Base-by-base conservation (phyloP, 2,113 vertebrate species). In the Syrrhaptes paradoxus region DNA sequence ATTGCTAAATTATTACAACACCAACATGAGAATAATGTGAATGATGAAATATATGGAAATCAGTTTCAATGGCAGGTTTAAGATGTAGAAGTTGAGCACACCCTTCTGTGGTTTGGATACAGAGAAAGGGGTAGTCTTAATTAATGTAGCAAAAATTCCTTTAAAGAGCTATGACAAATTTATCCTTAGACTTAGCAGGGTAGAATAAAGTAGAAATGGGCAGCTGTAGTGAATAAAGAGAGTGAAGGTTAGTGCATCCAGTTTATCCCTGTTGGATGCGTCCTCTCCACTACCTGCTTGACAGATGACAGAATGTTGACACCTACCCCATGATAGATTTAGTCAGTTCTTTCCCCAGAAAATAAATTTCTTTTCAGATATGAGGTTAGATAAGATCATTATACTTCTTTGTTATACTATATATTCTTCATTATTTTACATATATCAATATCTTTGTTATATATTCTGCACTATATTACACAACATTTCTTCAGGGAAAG, bases 31-130 rank as follows among this genome's bases (percentile, higher is more conserved):
- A 92, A 75, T 74, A 90, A 49, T 54, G 45, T 22, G 24, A 77
- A 19, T 78, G 79, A 74, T 58, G 52, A 94, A 96, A 88, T 45
- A 41, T 18, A 49, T 57, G 32, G 41, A 93, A 94, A 96, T 84
- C 28, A 45, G 52, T 92, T 93, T 87, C 75, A 78, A 5, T 67
- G 32, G 45, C 41, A 36, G 45, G 52, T 81, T 52, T 68, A 67
- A 76, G 2, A 78, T 57, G 59, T 46, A 63, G 45, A 93, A 90
- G 34, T 5, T 54, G 62, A 85, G 52, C 61, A 68, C 43, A 59
- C 22, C 9, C 15, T 71, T 76, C 41, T n/a, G 45, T 52, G 45
- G 34, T 86, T 90, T 89, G 72, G 48, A 49, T 54, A 48, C 10
- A 38, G 16, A 76, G 46, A 59, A 6, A 26, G 46, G 67, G 20